Evolutionary conservation across 1,140 invertebrate genomes (phyloP), one percentile per base, ranked within the genome.

Genomic region (Lordiphosa mommai): DNA sequence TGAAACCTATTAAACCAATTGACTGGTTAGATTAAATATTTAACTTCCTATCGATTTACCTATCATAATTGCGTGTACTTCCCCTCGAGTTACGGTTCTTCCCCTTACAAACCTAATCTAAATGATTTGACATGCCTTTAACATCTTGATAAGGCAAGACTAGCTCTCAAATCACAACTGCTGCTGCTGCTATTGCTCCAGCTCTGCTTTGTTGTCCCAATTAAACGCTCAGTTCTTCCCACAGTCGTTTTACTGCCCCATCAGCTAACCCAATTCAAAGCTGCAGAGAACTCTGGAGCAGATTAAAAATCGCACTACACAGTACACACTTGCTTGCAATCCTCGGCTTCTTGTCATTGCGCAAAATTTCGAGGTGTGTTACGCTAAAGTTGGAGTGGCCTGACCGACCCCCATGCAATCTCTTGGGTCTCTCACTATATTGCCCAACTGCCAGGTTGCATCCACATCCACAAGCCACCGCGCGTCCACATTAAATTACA

Each of bases 401-500:
- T 59, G 63, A 67, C 61, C 63, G 53, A 67, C 43, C 61, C 66
- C 51, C 43, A 48, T 43, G 20, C 40, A 20, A 66, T 66, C 61
- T 66, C 46, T 56, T 56, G 44, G 44, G n/a, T n/a, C n/a, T n/a
- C n/a, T n/a, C n/a, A 27, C 23, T 27, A 27, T 53, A 46, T 68
- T 69, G 65, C 65, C 64, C 56, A 69, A 69, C 65, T 49, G 65
- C 48, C 56, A 48, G 53, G 63, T 14, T 32, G 10, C 36, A 12
- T 49, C 44, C 44, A 33, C 50, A 37, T 53, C 72, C 55, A 27
- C 23, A 27, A 27, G 7, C 23, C 23, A 27, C 23, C 52, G 51
- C 61, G 57, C 72, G 66, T 61, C 57, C 68, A 79, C 73, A 79
- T 80, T 80, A 79, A 79, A 79, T 79, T 65, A 80, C 64, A 67